Base-by-base conservation (phyloP, 1,140 invertebrate species). In the Papilio polytes region DNA sequence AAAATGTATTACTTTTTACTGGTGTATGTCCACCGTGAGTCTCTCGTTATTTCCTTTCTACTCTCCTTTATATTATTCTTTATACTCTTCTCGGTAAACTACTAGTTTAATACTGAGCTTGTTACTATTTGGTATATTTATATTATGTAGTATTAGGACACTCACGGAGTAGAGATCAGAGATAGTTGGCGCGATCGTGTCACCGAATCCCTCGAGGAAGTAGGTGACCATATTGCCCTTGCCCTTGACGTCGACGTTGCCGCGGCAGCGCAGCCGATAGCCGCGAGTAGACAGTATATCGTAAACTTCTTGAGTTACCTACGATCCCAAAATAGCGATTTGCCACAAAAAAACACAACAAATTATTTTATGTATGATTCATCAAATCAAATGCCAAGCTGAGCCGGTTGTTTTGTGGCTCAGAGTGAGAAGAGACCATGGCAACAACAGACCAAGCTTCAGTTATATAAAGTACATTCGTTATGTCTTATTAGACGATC, bases 201-300 rank as follows among this genome's bases (percentile, higher is more conserved):
- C 91, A 6, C 92, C 92, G n/a, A 93, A 92, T 6, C 96, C 97
- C 78, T 97, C 97, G 70, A 98, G 95, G 91, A 99, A 98, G 94
- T 98, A 99, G 0, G 98, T 99, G n/a, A 98, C 96, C 98, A 99
- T 99, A 66, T 98, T 97, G 0, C 98, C 98, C 94, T 99, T 99
- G 26, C 98, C 98, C 94, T 99, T 99, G 3, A 99, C 98, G 84
- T 98, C 97, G 22, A 99, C 97, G 6, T 96, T 97, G 0, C 98
- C 98, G 15, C 98, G 96, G 90, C 97, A 98, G 1, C 96, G 96
- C 10, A 98, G 95, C 51, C 96, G 96, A 91, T 97, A 98, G 59
- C 97, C 97, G 81, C 97, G 97, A 1, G 95, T 88, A 80, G 96
- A 93, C 13, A 98, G 94, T 84, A 98, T 97, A 87, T 98, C 96